Percentiles rank a stretch among this genome's conserved stretches.
Evolutionary conservation across 2,113 vertebrate species (phyloP).

Genomic region (Argyrosomus japonicus): DNA sequence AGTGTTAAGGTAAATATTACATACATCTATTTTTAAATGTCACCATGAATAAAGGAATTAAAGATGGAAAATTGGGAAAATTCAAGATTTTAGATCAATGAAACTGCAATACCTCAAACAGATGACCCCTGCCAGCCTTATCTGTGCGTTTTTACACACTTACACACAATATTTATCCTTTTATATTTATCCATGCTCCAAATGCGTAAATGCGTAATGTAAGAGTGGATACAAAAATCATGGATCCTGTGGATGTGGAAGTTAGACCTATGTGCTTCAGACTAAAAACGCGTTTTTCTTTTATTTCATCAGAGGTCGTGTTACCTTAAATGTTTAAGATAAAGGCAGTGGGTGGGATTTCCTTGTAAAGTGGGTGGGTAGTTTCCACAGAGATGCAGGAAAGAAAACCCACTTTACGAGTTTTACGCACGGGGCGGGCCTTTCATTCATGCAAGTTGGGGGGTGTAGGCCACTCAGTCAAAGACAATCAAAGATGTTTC

Average conservation of each 20-base stretch:
- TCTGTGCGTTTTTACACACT: not conserved
- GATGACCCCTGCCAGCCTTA: not conserved
- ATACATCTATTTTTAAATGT: not conserved
- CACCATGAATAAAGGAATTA: not conserved
- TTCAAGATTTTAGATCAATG: too few relatives aligned
- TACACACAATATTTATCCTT: too few relatives aligned
- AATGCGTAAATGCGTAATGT: too few relatives aligned
- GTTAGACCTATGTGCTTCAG: not conserved
- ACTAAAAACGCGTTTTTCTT: not conserved
- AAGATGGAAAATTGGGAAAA: not conserved
- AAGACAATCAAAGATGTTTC: conserved; percentile 83
- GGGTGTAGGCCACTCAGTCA: conserved; percentile 73
- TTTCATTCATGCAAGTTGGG: conserved; percentile 76
- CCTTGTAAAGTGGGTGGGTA: conserved; percentile 51
- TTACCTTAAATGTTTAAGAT: not conserved
- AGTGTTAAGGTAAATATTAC: too few relatives aligned
- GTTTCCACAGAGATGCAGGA: conserved; percentile 20
- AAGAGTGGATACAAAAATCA: too few relatives aligned
- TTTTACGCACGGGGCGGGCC: conserved; percentile 79
- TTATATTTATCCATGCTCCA: too few relatives aligned
- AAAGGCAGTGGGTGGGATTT: conserved; percentile 51
- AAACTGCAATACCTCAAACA: too few relatives aligned
- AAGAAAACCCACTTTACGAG: conserved; percentile 53
- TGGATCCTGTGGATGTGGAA: not conserved
- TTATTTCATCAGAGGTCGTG: not conserved